These are phyloP conservation scores for Ascaphus truei DNA, from an alignment of 2,113 vertebrate genomes.

Conservation along the genomic window DNA sequence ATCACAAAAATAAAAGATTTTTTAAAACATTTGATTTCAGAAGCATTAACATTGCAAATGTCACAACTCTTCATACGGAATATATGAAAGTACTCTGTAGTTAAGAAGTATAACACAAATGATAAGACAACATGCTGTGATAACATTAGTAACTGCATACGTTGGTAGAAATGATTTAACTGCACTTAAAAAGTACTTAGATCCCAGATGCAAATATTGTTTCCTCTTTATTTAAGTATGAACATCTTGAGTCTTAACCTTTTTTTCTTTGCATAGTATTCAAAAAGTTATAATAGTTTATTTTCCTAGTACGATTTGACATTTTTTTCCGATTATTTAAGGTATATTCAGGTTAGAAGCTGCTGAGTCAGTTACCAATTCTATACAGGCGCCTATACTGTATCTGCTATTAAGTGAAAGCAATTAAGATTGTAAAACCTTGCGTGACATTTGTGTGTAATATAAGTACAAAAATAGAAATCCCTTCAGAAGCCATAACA, in stretches of 20 bases:
- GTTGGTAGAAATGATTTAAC: conserved; percentile 16
- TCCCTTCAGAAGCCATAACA: no score
- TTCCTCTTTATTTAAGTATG: conserved; percentile 18
- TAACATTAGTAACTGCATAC: conserved; percentile 23
- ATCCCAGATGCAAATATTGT: conserved; percentile 20
- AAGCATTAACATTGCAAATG: conserved; percentile 31
- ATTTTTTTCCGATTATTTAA: no score
- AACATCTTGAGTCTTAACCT: conserved; percentile 9
- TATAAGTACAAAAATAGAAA: no score
- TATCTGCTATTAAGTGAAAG: no score
- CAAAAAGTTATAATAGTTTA: no score
- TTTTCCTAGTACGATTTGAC: no score
- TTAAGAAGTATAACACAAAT: conserved; percentile 27
- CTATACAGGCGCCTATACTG: no score
- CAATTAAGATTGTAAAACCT: no score
- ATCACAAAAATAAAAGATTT: conserved; percentile 15
- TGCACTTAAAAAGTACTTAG: conserved; percentile 31
- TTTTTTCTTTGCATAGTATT: not conserved
- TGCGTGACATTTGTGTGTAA: no score
- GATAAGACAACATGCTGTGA: conserved; percentile 20
- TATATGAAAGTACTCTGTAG: conserved; percentile 23
- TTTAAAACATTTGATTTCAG: conserved; percentile 25
- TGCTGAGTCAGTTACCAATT: no score
- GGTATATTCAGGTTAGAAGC: no score
- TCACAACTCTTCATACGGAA: conserved; percentile 24